A percentile compares a stretch with the other conserved stretches of the same genome.
phyloP scores from a whole-genome alignment of 2,797 vertebrate species.

The Sphenodon punctatus region DNA sequence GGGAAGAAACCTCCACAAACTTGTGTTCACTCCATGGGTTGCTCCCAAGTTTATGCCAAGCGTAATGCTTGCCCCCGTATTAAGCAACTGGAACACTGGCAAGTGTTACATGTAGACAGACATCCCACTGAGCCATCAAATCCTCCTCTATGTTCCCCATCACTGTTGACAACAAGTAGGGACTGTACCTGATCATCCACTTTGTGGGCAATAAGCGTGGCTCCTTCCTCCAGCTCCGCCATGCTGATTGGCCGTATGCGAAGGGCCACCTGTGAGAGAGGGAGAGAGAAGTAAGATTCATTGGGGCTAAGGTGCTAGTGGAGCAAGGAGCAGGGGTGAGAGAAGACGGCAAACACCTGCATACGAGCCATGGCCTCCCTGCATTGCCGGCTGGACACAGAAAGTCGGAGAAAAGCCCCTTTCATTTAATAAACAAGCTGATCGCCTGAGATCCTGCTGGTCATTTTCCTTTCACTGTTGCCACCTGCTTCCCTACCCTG shows the following conservation, averaged over 20 bases:
- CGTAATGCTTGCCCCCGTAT: too few relatives aligned
- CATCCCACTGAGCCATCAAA: neutral
- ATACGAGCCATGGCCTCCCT: neutral
- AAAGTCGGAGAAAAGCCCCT: neutral
- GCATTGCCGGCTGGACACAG: neutral
- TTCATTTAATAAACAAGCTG: neutral
- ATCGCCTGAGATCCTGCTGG: neutral
- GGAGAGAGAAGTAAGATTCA: neutral
- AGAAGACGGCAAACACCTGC: neutral
- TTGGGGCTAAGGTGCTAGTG: neutral
- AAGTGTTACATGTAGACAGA: too few relatives aligned
- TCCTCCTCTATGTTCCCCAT: neutral
- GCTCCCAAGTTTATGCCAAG: too few relatives aligned
- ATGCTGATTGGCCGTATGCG: constrained; percentile 89
- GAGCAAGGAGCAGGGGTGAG: neutral
- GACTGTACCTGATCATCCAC: constrained; percentile 86
- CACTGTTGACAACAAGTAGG: neutral
- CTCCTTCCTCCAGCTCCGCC: constrained; percentile 86
- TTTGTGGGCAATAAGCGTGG: constrained; percentile 86
- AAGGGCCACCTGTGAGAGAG: constrained; percentile 84
- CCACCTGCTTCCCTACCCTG: neutral
- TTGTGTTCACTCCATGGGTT: too few relatives aligned
- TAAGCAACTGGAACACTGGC: too few relatives aligned
- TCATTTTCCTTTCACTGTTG: neutral
- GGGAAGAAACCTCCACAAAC: too few relatives aligned